Evolutionary conservation across 2,113 vertebrate genomes (phyloP).

Genomic region (Microtus ochrogaster): DNA sequence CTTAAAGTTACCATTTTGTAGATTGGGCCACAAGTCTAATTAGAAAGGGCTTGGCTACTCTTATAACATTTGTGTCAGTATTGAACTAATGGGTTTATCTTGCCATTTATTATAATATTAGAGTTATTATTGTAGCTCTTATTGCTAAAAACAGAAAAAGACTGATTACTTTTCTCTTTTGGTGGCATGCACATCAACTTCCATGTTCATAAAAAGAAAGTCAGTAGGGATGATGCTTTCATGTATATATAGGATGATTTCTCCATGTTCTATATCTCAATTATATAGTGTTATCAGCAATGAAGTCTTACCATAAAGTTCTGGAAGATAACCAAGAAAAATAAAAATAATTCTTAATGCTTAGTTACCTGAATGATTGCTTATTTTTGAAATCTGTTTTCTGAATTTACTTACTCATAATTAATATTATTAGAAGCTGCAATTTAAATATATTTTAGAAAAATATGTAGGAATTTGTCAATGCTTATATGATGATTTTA

Average conservation of each 20-base stretch:
- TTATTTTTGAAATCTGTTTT: neutral
- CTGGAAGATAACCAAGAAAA: no score
- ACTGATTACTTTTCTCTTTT: neutral
- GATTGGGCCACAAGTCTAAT: neutral
- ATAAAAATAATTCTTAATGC: neutral
- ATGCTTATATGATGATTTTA: neutral
- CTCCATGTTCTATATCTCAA: neutral
- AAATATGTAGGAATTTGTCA: neutral
- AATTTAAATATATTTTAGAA: neutral
- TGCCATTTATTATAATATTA: no score
- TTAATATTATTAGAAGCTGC: neutral
- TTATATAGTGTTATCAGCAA: neutral
- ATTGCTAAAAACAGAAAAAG: neutral
- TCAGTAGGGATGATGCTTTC: neutral
- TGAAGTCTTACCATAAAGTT: neutral
- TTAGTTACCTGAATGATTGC: neutral
- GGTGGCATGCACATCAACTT: no score
- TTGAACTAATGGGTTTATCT: neutral
- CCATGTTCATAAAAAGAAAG: no score
- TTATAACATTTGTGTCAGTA: neutral
- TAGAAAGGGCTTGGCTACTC: neutral
- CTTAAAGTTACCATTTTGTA: neutral
- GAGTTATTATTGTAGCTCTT: neutral
- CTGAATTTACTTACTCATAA: neutral
- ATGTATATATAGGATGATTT: neutral